phyloP scores from a whole-genome alignment of 1,140 invertebrate species.

The Leptoteleia sp. region DNA sequence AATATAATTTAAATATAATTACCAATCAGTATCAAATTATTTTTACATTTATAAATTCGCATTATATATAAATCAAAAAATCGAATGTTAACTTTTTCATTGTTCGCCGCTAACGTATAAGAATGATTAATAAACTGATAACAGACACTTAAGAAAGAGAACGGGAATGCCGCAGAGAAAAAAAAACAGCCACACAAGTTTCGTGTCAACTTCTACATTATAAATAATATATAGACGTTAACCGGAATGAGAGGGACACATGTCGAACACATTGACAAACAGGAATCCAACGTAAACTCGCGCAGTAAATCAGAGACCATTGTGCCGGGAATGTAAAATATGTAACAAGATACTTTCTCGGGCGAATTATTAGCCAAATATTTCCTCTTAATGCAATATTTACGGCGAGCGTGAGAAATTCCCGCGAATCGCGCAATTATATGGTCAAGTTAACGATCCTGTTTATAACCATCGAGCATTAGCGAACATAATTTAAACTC shows the following conservation, averaged over 20 bases:
- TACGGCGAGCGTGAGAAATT: slow-evolving; percentile 9
- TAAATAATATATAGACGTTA: slow-evolving; percentile 7
- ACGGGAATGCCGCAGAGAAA: no score
- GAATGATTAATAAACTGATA: no score
- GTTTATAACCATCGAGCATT: neutral
- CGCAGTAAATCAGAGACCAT: slow-evolving; percentile 24
- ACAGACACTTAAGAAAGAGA: no score
- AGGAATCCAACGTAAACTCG: slow-evolving; percentile 6
- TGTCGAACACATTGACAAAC: slow-evolving; percentile 31
- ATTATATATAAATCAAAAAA: no score
- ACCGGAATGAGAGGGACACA: neutral
- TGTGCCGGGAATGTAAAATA: slow-evolving; percentile 30
- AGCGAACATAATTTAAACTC: no score
- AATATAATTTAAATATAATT: no score
- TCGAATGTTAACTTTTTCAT: no score
- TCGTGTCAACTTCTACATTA: no score
- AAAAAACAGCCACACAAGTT: no score
- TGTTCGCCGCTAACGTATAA: no score
- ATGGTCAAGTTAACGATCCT: slow-evolving; percentile 3
- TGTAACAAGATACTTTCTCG: slow-evolving; percentile 28
- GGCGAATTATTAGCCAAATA: slow-evolving; percentile 9
- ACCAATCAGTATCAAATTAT: no score
- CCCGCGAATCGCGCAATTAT: neutral
- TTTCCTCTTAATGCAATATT: slow-evolving; percentile 2
- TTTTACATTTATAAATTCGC: no score